Evolutionary conservation across 2,113 vertebrate genomes (phyloP), one percentile per base, ranked within the genome.

Genomic region (Ranitomeya imitator): DNA sequence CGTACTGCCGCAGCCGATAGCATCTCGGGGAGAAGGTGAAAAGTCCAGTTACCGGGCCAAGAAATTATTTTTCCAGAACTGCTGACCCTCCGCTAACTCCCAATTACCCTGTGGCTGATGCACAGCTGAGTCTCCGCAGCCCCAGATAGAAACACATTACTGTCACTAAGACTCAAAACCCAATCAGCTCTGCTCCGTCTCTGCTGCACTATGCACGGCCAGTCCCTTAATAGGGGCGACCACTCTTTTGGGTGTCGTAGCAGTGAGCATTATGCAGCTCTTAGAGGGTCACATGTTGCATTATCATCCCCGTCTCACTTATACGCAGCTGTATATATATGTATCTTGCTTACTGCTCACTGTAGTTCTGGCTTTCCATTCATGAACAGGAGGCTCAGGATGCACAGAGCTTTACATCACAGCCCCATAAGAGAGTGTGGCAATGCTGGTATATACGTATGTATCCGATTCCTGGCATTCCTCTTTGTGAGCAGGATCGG

Each of bases 31-130:
- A 3, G 71, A 78, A 78, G 71, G 63, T 74, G 79, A 83, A 76
- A 59, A 63, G 80, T 86, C 77, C 85, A 79, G 85, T 79, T 77
- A 67, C 4, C 14, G 7, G 74, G 45, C 26, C 71, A 63, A 84
- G 81, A 67, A 83, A 84, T 77, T 55, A 88, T 88, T 84, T 88
- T 88, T 88, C 16, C n/a, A 83, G 81, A 88, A 76, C 26, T 21
- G 51, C 23, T 84, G 87, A 84, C 73, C 87, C 73, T 84, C 81
- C 45, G 55, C 81, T 88, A 84, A 88, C 84, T 78, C 61, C 71
- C 87, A 88, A 83, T 88, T 88, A 88, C 76, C 87, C 71, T 55
- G n/a, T 55, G 21, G 67, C 87, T 78, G 87, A 26, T 26, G 8
- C 51, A 65, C 87, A 88, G 87, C 87, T 88, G 87, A 84, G 87